These are phyloP conservation scores for Antennarius striatus DNA, from an alignment of 2,113 vertebrate species.

Conservation along the genomic window DNA sequence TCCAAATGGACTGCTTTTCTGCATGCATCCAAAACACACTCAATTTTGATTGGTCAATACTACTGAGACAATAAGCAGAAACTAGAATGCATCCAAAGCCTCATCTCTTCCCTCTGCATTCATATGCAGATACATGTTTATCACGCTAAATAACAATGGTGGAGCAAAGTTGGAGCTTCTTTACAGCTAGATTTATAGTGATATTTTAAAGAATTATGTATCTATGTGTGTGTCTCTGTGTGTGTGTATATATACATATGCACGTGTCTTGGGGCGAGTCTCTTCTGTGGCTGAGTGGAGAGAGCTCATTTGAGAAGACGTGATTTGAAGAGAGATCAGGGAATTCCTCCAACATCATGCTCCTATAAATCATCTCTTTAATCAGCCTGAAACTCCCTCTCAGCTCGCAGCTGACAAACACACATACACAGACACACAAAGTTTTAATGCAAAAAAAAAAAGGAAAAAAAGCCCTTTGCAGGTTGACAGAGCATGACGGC, in stretches of 20 bases:
- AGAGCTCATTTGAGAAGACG: conserved; percentile 60
- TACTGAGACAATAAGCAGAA: not conserved
- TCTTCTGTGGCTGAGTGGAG: conserved; percentile 57
- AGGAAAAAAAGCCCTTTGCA: conserved; percentile 11
- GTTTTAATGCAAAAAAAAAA: not conserved
- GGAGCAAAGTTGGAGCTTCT: conserved; percentile 15
- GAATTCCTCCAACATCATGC: conserved; percentile 71
- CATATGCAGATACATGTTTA: not conserved
- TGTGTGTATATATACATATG: not conserved
- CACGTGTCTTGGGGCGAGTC: conserved; percentile 35
- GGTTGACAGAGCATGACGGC: conserved; percentile 47
- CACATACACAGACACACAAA: conserved; percentile 45
- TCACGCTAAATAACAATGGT: not conserved
- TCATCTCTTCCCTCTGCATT: not conserved
- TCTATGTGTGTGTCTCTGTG: conserved; percentile 3
- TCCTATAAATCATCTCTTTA: conserved; percentile 78
- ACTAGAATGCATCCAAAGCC: not conserved
- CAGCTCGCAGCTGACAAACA: conserved; percentile 59
- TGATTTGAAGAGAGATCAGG: conserved; percentile 70
- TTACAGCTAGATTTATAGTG: not conserved
- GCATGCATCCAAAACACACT: not conserved
- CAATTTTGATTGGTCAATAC: not conserved
- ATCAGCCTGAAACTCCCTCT: conserved; percentile 72
- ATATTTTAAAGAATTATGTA: conserved; percentile 10
- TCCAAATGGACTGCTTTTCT: not conserved